These are phyloP conservation scores for Chaenodraco wilsoni DNA, from an alignment of 2,797 vertebrate genomes.

Conservation along the genomic window DNA sequence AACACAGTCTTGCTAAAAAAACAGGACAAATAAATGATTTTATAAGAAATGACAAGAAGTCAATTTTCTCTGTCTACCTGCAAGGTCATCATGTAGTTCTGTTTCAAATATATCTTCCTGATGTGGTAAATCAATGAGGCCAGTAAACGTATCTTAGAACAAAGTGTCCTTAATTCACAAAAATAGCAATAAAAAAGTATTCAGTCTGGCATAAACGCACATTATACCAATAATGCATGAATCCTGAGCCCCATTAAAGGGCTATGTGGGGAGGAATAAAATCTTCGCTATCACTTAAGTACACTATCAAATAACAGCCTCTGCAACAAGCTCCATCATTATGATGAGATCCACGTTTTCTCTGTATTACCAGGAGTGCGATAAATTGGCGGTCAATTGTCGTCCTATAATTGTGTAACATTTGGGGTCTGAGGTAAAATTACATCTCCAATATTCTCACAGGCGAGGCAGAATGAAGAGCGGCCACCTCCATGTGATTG, in stretches of 20 bases:
- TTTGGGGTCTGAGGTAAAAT: conserved; percentile 63
- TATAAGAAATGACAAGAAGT: conserved; percentile 21
- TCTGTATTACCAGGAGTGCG: conserved; percentile 63
- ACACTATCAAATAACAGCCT: conserved; percentile 63
- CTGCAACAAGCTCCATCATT: conserved; percentile 61
- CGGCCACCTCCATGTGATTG: conserved; percentile 51
- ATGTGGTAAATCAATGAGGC: conserved; percentile 51
- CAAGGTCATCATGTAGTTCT: conserved; percentile 40
- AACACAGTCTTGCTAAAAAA: not conserved
- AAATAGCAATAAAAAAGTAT: conserved; percentile 58
- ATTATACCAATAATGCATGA: conserved; percentile 47
- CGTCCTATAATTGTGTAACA: conserved; percentile 54
- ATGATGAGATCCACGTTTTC: conserved; percentile 55
- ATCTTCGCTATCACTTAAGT: conserved; percentile 55
- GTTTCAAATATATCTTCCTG: conserved; percentile 44
- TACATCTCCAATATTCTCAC: conserved; percentile 71
- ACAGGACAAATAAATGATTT: not conserved
- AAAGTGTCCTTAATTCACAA: conserved; percentile 59
- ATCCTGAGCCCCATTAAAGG: conserved; percentile 53
- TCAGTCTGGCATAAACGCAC: conserved; percentile 48
- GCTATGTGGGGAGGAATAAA: conserved; percentile 47
- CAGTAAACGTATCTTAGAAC: conserved; percentile 49
- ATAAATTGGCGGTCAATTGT: conserved; percentile 72
- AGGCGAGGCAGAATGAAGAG: conserved; percentile 57
- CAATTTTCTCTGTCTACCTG: not conserved